Conservation (phyloP, 2,113 vertebrate genomes). For the Menidia beryllina region DNA sequence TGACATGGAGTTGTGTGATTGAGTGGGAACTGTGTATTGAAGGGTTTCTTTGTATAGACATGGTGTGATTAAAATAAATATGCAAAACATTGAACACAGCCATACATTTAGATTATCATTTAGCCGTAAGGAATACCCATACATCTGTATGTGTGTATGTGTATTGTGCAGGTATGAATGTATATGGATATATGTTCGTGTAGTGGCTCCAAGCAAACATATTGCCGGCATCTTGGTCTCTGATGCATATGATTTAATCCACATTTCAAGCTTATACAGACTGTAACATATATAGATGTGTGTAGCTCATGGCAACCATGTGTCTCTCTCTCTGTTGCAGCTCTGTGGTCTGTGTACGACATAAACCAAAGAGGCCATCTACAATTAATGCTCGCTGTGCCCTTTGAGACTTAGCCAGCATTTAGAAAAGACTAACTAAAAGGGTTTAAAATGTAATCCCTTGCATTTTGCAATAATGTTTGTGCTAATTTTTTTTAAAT, state of each 20-base stretch:
- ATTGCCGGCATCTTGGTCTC: slow-evolving; percentile 16
- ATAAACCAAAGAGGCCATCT: slow-evolving; percentile 72
- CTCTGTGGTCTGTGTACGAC: slow-evolving; percentile 42
- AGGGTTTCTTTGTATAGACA: not conserved
- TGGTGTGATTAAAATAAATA: slow-evolving; percentile 34
- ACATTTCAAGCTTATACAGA: slow-evolving; percentile 44
- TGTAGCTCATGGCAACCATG: slow-evolving; percentile 38
- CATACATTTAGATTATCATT: slow-evolving; percentile 49
- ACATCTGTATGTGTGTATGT: too few species aligned
- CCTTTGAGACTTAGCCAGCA: slow-evolving; percentile 45
- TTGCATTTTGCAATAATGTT: slow-evolving; percentile 49
- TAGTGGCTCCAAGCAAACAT: slow-evolving; percentile 12
- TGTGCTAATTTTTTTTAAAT: slow-evolving; percentile 54
- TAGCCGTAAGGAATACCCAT: not conserved
- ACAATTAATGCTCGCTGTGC: slow-evolving; percentile 61
- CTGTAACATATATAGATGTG: slow-evolving; percentile 55
- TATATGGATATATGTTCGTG: not conserved
- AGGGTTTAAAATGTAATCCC: slow-evolving; percentile 64
- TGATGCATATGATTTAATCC: slow-evolving; percentile 43
- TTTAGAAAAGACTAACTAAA: slow-evolving; percentile 44
- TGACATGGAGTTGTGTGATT: slow-evolving; percentile 15
- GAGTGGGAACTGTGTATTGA: not conserved
- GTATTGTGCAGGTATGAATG: not conserved
- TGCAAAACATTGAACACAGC: slow-evolving; percentile 7
- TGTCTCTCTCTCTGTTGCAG: slow-evolving; percentile 12